Percentiles rank a stretch among this genome's conserved stretches.
phyloP scores from a whole-genome alignment of 2,113 vertebrate genomes.

The Ramphastos sulfuratus region DNA sequence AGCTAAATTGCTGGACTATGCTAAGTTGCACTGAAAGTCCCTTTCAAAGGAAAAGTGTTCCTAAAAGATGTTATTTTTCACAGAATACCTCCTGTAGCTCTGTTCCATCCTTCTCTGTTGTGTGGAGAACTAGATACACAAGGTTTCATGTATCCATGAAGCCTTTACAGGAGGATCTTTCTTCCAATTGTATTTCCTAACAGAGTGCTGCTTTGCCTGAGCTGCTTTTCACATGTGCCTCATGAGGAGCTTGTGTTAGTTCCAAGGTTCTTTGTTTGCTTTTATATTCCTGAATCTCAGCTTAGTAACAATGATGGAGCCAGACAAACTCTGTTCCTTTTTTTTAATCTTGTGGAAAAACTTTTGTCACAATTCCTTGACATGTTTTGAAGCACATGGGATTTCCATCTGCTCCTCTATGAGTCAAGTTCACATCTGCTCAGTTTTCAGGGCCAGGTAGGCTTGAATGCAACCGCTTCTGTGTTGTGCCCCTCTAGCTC shows the following conservation, averaged over 20 bases:
- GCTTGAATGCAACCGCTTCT: neutral
- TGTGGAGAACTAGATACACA: neutral
- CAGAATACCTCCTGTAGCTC: neutral
- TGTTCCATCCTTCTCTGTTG: neutral
- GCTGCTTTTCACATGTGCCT: neutral
- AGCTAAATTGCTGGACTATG: neutral
- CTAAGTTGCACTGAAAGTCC: neutral
- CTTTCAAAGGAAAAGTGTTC: neutral
- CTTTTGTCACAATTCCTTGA: neutral
- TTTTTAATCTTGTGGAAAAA: neutral
- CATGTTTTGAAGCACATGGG: neutral
- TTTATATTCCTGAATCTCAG: neutral
- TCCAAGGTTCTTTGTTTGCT: neutral
- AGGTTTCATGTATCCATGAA: fast-evolving
- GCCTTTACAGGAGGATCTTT: neutral
- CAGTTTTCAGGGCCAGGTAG: neutral
- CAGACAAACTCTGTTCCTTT: neutral
- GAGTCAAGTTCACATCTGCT: neutral
- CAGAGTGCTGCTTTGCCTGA: fast-evolving
- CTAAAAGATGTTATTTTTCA: neutral
- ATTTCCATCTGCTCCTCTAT: neutral
- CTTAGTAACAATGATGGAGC: neutral
- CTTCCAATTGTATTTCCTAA: neutral
- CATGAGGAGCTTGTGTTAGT: neutral
- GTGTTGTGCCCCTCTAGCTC: neutral